Evolutionary conservation across 2,113 vertebrate genomes (phyloP), one percentile per base, ranked within the genome.

Genomic region (Labeo catla): DNA sequence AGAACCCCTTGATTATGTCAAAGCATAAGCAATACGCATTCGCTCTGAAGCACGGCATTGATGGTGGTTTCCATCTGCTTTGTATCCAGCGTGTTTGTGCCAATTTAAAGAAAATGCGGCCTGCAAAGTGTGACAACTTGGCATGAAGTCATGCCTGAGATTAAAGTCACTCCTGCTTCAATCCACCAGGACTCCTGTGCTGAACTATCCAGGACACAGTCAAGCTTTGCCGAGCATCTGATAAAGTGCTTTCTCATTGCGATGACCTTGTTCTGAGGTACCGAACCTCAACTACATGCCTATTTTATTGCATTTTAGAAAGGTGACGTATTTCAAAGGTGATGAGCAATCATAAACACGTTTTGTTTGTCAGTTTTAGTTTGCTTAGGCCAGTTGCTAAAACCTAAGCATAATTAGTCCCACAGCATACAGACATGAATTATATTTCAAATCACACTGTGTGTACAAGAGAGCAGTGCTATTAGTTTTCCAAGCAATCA

Each of bases 81-180:
- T 88, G 70, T 91, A 89, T 92, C 92, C 88, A 89, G 90, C 90
- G 90, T 90, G 89, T 93, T 93, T 92, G 88, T 61, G 88, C 83
- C 91, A 90, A 92, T 90, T 91, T 92, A 88, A 65, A 66, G 88
- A 90, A 83, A 85, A 86, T 82, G 89, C 87, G 89, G 87, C 88
- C 89, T 81, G 86, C 70, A 86, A 91, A 90, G 90, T 92, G 94
- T 92, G 91, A 92, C 88, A 84, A 88, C 91, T 91, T 89, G 87
- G 85, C 90, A 90, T 92, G 86, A 91, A 93, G 92, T 93, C 92
- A 93, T 90, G 93, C 91, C 90, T 91, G 91, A 92, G 89, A 91
- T 85, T 87, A 89, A 87, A 52, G 76, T 78, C 50, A 36, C 76
- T 90, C 89, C 86, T 86, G 87, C 88, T 91, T 93, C 86, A 91